Evolutionary conservation across 2,113 vertebrate species (phyloP), one percentile per base, ranked within the genome.

Genomic region (Panthera uncia): DNA sequence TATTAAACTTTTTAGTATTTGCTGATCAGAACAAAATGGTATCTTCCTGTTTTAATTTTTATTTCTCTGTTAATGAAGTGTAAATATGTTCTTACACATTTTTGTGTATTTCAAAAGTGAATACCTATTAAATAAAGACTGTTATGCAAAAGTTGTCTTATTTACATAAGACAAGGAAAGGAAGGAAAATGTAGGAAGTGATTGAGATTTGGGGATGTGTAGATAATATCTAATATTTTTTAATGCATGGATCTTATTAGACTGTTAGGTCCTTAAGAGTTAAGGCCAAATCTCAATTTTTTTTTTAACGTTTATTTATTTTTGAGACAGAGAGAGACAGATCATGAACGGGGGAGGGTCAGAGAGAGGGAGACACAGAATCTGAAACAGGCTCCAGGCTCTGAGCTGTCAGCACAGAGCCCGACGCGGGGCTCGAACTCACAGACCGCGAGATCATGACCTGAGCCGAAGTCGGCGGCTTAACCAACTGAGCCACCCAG

Each of bases 1-100:
- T 84, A 4, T 80, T 68, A 79, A 91, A 68, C 15, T 65, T 93
- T 92, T 92, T 73, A 86, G 61, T 90, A 36, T 95, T 94, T 91
- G 11, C 10, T 41, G 93, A 3, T 55, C 16, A 61, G 13, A 45
- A 79, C 57, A 90, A 90, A 74, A 86, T 52, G 6, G 1, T 84
- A 52, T 73, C n/a, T 88, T 95, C 16, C 41, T 82, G 7, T 84
- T 93, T 88, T 57, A 71, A 45, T 91, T 66, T 95, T 96, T 21
- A 52, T 93, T 71, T 95, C 12, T 65, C 71, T 84, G 23, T 71
- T 93, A 76, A 81, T 95, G 45, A 90, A 92, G 61, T 82, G 0
- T 84, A 74, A 69, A 63, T 88, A 15, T 71, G 19, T 82, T 91
- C 52, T 92, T 86, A 52, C 4, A 25, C 1, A 57, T 38, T 57